phyloP scores from a whole-genome alignment of 2,888 invertebrate genomes.

The Scaptomyza cyrtandrae region DNA sequence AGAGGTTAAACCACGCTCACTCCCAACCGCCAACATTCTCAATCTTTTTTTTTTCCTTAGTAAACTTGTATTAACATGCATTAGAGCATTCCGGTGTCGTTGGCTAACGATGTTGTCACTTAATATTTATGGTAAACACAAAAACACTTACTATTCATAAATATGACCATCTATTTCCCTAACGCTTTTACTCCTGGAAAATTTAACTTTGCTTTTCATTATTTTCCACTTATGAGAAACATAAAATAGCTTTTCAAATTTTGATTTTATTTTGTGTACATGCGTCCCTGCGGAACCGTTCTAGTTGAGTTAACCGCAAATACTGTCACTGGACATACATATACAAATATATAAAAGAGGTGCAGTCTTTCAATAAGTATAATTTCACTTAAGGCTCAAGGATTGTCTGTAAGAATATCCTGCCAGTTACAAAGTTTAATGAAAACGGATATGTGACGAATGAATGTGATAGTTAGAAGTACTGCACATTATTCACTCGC shows the following conservation, averaged over 20 bases:
- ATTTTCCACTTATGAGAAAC: background rate
- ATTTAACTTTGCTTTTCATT: slow-evolving; percentile 82
- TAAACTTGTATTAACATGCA: no score
- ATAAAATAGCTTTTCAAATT: slow-evolving; percentile 12
- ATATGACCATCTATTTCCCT: slow-evolving; percentile 79
- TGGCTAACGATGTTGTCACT: background rate
- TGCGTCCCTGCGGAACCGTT: slow-evolving; percentile 32
- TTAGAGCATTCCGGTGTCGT: no score
- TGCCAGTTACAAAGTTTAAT: slow-evolving; percentile 32
- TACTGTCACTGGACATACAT: slow-evolving; percentile 48
- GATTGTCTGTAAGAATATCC: slow-evolving; percentile 44
- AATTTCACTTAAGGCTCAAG: slow-evolving; percentile 38
- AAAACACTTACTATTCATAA: slow-evolving; percentile 78
- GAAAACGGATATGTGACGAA: slow-evolving; percentile 40
- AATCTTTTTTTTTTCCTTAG: no score
- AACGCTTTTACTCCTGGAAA: slow-evolving; percentile 82
- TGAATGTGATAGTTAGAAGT: slow-evolving; percentile 28
- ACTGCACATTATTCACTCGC: slow-evolving; percentile 39
- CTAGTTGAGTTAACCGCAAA: slow-evolving; percentile 42
- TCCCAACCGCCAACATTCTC: no score
- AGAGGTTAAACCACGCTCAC: no score
- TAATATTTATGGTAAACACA: background rate
- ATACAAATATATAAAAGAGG: slow-evolving; percentile 34
- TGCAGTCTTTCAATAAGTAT: slow-evolving; percentile 53
- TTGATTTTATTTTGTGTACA: background rate